These are phyloP conservation scores for Dascyllus trimaculatus DNA, from an alignment of 2,113 vertebrate genomes.

Conservation along the genomic window DNA sequence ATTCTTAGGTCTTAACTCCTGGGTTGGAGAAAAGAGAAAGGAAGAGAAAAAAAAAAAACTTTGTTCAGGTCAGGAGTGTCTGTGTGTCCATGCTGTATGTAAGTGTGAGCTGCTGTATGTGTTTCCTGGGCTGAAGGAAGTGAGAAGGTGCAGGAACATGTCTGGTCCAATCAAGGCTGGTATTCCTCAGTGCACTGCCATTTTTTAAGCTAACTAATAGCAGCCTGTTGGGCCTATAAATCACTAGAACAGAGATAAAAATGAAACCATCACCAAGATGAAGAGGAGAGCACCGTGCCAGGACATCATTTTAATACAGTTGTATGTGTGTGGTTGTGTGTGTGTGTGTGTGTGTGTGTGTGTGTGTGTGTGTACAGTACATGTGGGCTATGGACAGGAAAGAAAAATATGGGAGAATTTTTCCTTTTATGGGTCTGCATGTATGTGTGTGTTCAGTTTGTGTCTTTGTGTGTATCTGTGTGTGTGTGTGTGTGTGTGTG, in stretches of 20 bases:
- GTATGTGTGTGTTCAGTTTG: too few species aligned
- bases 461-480: constrained; percentile 26
- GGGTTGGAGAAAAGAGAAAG: neutral
- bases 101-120: constrained; percentile 18
- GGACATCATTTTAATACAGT: constrained; percentile 69
- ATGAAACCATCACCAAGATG: constrained; percentile 77
- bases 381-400: neutral
- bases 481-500: constrained; percentile 9
- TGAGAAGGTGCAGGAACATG: constrained; percentile 44
- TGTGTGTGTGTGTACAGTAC: constrained; percentile 36
- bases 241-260: constrained; percentile 72
- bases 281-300: constrained; percentile 57
- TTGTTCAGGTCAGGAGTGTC: neutral
- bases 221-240: constrained; percentile 69
- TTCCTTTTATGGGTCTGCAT: constrained; percentile 16
- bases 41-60: neutral
- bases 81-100: neutral
- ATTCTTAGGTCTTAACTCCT: too few species aligned
- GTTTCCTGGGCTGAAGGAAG: constrained; percentile 42
- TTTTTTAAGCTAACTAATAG: constrained; percentile 77
- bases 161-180: constrained; percentile 65
- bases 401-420: constrained; percentile 18
- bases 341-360: too few species aligned
- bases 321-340: constrained; percentile 45
- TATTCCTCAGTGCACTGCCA: constrained; percentile 65